Conservation (phyloP, 2,797 vertebrate genomes). For the Cyprinodon diabolis region DNA sequence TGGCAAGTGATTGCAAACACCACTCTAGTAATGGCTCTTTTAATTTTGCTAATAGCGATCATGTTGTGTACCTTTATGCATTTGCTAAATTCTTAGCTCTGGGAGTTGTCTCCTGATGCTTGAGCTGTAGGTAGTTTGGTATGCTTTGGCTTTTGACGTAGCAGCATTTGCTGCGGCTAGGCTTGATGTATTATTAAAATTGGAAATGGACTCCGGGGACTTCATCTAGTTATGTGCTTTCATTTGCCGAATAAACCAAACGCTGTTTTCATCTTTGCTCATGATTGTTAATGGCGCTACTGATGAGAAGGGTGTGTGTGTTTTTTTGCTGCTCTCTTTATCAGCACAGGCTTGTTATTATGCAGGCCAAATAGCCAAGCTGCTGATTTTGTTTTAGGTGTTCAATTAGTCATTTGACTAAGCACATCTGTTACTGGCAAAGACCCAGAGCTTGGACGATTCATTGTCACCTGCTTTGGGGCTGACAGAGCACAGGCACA, state of each 20-base stretch:
- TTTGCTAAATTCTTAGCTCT: constrained; percentile 94
- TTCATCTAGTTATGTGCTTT: constrained; percentile 99
- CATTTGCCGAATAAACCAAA: constrained; percentile 99
- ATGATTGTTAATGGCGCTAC: constrained; percentile 99
- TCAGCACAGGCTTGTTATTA: constrained; percentile 94
- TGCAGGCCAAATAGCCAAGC: constrained; percentile 96
- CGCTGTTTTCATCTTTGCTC: constrained; percentile 99
- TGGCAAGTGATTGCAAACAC: constrained; percentile 82
- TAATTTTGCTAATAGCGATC: constrained; percentile 99
- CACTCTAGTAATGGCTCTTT: constrained; percentile 91
- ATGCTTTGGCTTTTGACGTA: constrained; percentile 92
- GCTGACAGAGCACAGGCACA: constrained; percentile 85
- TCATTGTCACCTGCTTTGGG: constrained; percentile 88
- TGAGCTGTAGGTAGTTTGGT: constrained; percentile 92
- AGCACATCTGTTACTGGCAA: constrained; percentile 99
- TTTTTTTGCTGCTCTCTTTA: constrained; percentile 82
- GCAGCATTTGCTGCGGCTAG: constrained; percentile 93
- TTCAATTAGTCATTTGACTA: constrained; percentile 99
- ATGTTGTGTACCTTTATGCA: constrained; percentile 98
- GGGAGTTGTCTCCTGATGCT: constrained; percentile 92
- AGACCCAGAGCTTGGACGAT: constrained; percentile 88
- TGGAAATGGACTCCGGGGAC: constrained; percentile 99
- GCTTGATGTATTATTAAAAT: constrained; percentile 99
- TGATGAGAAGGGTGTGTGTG: constrained; percentile 94
- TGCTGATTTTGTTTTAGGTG: constrained; percentile 99